Percentiles rank a stretch among this genome's conserved stretches.
phyloP scores from a whole-genome alignment of 64 coral and sea anemone species.

The Astreopora myriophthalma region DNA sequence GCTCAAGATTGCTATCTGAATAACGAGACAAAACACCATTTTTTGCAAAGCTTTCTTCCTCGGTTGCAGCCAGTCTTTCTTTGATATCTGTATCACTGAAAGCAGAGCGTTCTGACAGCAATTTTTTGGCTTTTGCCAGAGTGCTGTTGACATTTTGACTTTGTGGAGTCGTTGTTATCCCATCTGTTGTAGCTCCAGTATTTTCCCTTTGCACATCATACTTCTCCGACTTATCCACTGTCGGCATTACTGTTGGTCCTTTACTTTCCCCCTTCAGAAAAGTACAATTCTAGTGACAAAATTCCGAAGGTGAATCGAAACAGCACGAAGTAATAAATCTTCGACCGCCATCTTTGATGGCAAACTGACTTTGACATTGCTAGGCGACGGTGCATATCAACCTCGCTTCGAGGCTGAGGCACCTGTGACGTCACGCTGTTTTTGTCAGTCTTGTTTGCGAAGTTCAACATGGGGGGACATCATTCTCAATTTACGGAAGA shows the following conservation, averaged over 20 bases:
- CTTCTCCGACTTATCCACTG: slow-evolving; percentile 12
- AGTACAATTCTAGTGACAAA: background rate
- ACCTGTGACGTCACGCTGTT: slow-evolving; percentile 23
- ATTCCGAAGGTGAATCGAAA: background rate
- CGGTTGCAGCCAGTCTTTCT: background rate
- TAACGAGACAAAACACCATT: slow-evolving; percentile 1
- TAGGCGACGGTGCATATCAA: background rate
- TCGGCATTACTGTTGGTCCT: background rate
- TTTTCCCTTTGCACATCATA: background rate
- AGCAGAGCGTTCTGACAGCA: background rate
- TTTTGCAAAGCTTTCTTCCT: background rate
- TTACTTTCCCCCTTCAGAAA: background rate
- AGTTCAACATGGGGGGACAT: slow-evolving; percentile 89
- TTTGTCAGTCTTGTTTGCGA: background rate
- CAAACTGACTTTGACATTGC: slow-evolving; percentile 10
- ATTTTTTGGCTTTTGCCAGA: background rate
- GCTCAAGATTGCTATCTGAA: slow-evolving; percentile 2
- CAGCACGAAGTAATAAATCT: background rate
- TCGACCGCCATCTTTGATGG: slow-evolving; percentile 59
- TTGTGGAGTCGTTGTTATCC: background rate
- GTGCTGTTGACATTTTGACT: background rate
- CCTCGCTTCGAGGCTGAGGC: slow-evolving; percentile 32
- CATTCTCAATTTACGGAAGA: slow-evolving; percentile 99
- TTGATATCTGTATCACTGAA: slow-evolving; percentile 37
- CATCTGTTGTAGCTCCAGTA: background rate